A percentile compares a stretch with the other conserved stretches of the same genome.
Evolutionary conservation across 2,888 invertebrate genomes (phyloP).

Genomic region (Pegoplata infirma): DNA sequence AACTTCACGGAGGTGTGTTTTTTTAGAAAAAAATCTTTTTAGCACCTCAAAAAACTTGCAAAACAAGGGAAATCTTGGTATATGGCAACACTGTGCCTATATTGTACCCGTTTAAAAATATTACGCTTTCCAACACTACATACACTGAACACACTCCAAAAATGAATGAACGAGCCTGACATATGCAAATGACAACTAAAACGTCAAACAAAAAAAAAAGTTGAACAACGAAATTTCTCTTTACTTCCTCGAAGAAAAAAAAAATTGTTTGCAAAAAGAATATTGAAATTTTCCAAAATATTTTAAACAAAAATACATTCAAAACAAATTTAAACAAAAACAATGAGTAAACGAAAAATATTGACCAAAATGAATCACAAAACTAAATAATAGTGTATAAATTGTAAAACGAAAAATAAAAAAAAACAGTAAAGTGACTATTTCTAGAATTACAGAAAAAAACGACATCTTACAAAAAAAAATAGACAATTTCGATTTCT

Average conservation of each 20-base stretch:
- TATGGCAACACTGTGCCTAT: no score
- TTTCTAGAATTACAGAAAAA: conserved; percentile 57
- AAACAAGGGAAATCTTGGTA: no score
- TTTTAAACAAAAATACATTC: conserved; percentile 3
- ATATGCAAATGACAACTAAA: conserved; percentile 56
- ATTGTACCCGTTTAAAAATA: no score
- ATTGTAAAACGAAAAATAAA: conserved; percentile 26
- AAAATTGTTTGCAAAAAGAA: conserved; percentile 55
- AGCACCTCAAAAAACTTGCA: no score
- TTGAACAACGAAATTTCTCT: conserved; percentile 62
- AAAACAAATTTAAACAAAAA: conserved; percentile 24
- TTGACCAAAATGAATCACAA: conserved; percentile 44
- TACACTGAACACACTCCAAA: conserved; percentile 18
- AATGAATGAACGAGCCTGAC: conserved; percentile 11
- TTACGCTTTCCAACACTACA: conserved; percentile 5
- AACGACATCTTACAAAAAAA: conserved; percentile 48
- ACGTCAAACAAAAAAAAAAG: conserved; percentile 63
- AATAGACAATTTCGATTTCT: conserved; percentile 42
- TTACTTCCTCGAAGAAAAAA: conserved; percentile 52
- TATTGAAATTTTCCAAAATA: conserved; percentile 17
- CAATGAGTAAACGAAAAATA: conserved; percentile 30
- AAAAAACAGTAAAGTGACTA: conserved; percentile 36
- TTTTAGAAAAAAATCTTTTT: no score
- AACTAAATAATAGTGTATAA: conserved; percentile 46
- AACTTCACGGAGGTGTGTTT: no score